Evolutionary conservation across 2,113 vertebrate species (phyloP).

Genomic region (Puffinus mauretanicus): DNA sequence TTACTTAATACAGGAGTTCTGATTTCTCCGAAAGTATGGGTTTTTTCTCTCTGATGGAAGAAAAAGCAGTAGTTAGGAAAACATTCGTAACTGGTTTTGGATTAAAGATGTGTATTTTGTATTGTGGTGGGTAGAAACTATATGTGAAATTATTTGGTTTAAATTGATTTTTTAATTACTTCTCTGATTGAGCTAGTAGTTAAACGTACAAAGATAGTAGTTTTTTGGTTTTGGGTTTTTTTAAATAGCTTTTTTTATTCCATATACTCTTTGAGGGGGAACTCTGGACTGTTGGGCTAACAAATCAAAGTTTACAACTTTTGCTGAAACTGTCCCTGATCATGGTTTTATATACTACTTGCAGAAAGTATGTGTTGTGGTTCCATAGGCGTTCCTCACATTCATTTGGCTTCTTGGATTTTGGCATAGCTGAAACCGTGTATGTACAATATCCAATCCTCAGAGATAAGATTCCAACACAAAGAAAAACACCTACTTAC

Average conservation of each 20-base stretch:
- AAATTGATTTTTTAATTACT: background rate
- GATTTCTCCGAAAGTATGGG: background rate
- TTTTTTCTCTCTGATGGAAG: background rate
- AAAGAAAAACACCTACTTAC: background rate
- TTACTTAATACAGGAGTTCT: background rate
- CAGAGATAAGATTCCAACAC: background rate
- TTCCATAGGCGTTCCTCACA: background rate
- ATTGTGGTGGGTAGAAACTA: background rate
- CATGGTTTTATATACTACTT: background rate
- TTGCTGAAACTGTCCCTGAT: background rate
- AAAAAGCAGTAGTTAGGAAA: background rate
- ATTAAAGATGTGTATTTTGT: background rate
- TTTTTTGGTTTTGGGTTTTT: background rate
- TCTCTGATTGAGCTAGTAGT: background rate
- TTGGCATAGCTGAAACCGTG: background rate
- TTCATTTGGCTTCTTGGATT: background rate
- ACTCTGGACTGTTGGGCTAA: background rate
- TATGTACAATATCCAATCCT: background rate
- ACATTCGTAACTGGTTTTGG: background rate
- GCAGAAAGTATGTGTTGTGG: background rate
- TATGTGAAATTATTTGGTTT: background rate
- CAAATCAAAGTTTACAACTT: background rate
- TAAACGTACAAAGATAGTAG: background rate
- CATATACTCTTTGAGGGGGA: background rate
- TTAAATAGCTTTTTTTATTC: background rate